Evolutionary conservation across 2,888 invertebrate genomes (phyloP).

Genomic region (Nemapogon koenigi): DNA sequence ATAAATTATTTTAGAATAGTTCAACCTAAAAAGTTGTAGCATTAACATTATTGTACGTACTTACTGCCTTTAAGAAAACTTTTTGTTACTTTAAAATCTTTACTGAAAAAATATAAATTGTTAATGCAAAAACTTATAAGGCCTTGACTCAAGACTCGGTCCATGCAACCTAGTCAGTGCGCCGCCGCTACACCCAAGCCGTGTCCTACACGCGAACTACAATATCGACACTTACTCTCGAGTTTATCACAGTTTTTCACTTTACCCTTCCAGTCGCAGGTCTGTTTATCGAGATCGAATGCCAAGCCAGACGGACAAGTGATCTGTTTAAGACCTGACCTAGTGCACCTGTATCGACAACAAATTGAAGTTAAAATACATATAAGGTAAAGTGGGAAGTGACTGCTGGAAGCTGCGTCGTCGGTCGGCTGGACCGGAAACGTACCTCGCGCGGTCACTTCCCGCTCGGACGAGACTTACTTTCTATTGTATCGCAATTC

Average conservation of each 20-base stretch:
- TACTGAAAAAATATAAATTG: neutral
- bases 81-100: neutral
- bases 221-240: slow-evolving; percentile 86
- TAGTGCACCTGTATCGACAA: slow-evolving; percentile 84
- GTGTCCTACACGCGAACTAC: slow-evolving; percentile 54
- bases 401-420: slow-evolving; percentile 38
- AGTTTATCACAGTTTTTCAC: slow-evolving; percentile 95
- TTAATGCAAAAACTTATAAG: slow-evolving; percentile 6
- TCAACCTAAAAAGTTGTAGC: slow-evolving; percentile 2
- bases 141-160: neutral
- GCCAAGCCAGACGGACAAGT: slow-evolving; percentile 96
- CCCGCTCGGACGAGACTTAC: slow-evolving; percentile 86
- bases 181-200: slow-evolving; percentile 61
- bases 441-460: too few species aligned
- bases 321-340: slow-evolving; percentile 95
- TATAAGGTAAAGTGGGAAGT: slow-evolving; percentile 38
- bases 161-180: slow-evolving; percentile 60
- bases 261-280: slow-evolving; percentile 98
- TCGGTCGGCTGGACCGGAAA: neutral
- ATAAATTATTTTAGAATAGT: too few species aligned
- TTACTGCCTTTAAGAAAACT: neutral
- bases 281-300: slow-evolving; percentile 97
- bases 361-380: slow-evolving; percentile 54
- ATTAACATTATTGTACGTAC: slow-evolving; percentile 1
- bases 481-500: slow-evolving; percentile 92